Percentiles rank a stretch among this genome's conserved stretches.
phyloP scores from a whole-genome alignment of 2,888 invertebrate genomes.

The Nesidiocoris tenuis region DNA sequence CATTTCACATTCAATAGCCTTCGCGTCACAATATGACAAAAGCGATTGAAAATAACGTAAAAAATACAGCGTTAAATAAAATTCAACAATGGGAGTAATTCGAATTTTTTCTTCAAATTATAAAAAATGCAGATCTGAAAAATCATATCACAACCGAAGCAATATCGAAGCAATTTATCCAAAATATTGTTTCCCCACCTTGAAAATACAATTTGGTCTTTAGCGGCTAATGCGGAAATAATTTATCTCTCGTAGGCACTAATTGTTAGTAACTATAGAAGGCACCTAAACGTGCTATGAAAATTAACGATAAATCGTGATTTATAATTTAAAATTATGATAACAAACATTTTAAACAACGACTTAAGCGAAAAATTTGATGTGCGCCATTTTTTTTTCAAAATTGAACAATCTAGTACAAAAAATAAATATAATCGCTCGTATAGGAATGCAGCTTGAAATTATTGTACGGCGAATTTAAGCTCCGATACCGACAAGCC shows the following conservation, averaged over 20 bases:
- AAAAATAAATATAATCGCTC: not conserved
- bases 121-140: not conserved
- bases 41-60: not conserved
- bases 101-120: not conserved
- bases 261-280: not conserved
- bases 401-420: not conserved
- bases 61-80: not conserved
- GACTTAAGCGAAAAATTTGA: too few relatives aligned
- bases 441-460: not conserved
- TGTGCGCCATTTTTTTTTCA: too few relatives aligned
- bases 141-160: not conserved
- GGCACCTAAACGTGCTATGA: not conserved
- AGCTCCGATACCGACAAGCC: constrained; percentile 45
- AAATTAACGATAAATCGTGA: not conserved
- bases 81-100: too few relatives aligned
- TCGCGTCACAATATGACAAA: not conserved
- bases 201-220: not conserved
- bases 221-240: not conserved
- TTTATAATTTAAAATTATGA: too few relatives aligned
- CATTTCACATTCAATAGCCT: too few relatives aligned
- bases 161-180: not conserved
- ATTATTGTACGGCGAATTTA: not conserved
- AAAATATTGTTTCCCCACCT: not conserved
- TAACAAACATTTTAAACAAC: too few relatives aligned
- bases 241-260: not conserved